Evolutionary conservation across 2,113 vertebrate genomes (phyloP).

Genomic region (Anas platyrhynchos): DNA sequence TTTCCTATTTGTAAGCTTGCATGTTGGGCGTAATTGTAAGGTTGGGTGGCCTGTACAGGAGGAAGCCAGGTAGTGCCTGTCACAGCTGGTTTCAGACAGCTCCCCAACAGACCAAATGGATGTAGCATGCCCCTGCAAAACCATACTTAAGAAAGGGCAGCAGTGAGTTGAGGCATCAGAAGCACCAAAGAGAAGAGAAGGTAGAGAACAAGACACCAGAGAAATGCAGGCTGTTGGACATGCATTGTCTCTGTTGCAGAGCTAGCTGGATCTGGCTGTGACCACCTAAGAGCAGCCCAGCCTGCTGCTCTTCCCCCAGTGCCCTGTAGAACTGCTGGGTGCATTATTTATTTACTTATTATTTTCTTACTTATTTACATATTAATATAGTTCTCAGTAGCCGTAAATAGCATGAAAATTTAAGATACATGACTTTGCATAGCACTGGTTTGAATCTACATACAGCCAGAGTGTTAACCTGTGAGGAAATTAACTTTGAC

Average conservation of each 20-base stretch:
- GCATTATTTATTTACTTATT: too few species aligned
- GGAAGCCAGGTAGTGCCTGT: neutral
- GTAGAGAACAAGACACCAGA: fast-evolving
- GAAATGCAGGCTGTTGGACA: too few species aligned
- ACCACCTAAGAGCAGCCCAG: neutral
- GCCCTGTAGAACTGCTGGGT: too few species aligned
- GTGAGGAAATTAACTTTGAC: neutral
- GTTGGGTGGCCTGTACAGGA: neutral
- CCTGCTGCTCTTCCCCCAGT: too few species aligned
- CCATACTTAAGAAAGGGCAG: neutral
- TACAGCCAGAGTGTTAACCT: neutral
- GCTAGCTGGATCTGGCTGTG: neutral
- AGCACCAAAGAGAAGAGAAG: fast-evolving
- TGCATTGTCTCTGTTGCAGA: fast-evolving
- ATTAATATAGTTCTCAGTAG: neutral
- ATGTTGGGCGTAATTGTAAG: too few species aligned
- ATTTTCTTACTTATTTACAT: neutral
- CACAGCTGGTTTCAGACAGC: neutral
- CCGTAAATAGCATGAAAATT: neutral
- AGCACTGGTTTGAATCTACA: neutral
- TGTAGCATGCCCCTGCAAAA: neutral
- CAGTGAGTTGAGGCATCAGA: neutral
- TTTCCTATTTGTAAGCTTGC: neutral
- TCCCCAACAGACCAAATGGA: neutral
- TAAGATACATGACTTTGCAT: neutral